Conservation (phyloP, 1,140 invertebrate species). For the Delia radicum region DNA sequence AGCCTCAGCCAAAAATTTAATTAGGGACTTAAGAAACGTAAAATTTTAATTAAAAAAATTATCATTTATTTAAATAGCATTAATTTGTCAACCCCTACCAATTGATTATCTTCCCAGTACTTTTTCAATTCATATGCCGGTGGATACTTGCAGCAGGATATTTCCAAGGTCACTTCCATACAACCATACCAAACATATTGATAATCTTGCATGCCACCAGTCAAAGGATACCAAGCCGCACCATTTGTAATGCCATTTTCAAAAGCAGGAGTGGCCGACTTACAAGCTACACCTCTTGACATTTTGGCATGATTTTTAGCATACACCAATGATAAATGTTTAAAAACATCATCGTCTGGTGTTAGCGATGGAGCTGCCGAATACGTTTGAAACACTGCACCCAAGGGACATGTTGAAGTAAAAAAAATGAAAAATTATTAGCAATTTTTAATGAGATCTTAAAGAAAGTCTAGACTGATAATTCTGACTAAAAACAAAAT, state of each 20-base stretch:
- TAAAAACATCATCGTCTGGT: slow-evolving; percentile 93
- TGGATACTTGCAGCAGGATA: slow-evolving; percentile 97
- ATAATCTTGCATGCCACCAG: slow-evolving; percentile 94
- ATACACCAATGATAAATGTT: slow-evolving; percentile 85
- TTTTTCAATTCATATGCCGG: slow-evolving; percentile 77
- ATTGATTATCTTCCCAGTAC: slow-evolving; percentile 95
- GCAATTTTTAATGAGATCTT: too few species aligned
- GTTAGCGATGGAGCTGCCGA: slow-evolving; percentile 76
- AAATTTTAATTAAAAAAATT: slow-evolving; percentile 24
- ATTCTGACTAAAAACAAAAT: too few species aligned
- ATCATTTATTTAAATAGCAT: background rate
- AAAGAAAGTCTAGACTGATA: too few species aligned
- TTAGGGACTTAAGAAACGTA: slow-evolving; percentile 62
- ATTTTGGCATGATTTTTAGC: slow-evolving; percentile 86
- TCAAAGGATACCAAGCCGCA: slow-evolving; percentile 88
- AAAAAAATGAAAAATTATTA: slow-evolving; percentile 1
- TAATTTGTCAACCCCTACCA: slow-evolving; percentile 59
- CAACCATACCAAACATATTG: slow-evolving; percentile 97
- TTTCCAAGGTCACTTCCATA: slow-evolving; percentile 97
- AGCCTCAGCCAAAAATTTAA: slow-evolving; percentile 85
- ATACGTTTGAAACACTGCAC: slow-evolving; percentile 78
- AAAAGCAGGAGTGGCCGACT: slow-evolving; percentile 71
- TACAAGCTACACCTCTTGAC: slow-evolving; percentile 79
- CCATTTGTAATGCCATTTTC: slow-evolving; percentile 88
- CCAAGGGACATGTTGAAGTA: slow-evolving; percentile 60